Percentiles rank a stretch among this genome's conserved stretches.
Conservation (phyloP, 2,797 vertebrate species). For the Acanthopagrus latus region DNA sequence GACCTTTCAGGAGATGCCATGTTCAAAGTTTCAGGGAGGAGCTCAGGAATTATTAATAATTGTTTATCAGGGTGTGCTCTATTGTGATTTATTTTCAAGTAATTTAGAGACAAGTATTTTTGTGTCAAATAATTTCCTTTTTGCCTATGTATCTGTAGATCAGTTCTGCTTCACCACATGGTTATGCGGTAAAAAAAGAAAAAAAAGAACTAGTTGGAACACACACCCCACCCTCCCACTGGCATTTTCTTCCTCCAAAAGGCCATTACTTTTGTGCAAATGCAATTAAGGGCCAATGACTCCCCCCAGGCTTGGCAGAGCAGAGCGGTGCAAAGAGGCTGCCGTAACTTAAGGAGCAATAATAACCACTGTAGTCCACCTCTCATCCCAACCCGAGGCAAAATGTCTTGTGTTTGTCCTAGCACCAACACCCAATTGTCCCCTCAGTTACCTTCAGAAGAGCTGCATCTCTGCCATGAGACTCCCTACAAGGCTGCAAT, state of each 20-base stretch:
- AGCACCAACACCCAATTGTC: conserved; percentile 43
- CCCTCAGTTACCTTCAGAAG: conserved; percentile 41
- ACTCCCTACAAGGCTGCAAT: conserved; percentile 19
- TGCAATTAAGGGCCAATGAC: conserved; percentile 80
- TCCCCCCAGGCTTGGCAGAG: conserved; percentile 72
- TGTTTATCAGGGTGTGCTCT: background rate
- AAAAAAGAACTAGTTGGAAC: conserved; percentile 44
- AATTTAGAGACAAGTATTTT: too few relatives aligned
- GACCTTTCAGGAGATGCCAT: background rate
- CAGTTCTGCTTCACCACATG: conserved; percentile 23
- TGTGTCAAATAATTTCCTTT: background rate
- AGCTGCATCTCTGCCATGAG: conserved; percentile 21
- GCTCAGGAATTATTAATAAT: rapidly evolving
- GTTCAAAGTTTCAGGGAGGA: background rate
- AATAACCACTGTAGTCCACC: conserved; percentile 59
- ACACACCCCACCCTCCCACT: conserved; percentile 45
- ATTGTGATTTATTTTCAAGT: too few relatives aligned
- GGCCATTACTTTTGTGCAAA: conserved; percentile 80
- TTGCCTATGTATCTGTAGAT: conserved; percentile 14
- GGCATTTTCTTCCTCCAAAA: conserved; percentile 62
- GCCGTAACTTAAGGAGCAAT: conserved; percentile 66
- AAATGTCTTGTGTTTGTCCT: conserved; percentile 32
- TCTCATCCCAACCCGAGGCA: conserved; percentile 37
- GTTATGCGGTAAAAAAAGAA: conserved; percentile 19
- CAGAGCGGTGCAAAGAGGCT: conserved; percentile 51